Base-by-base conservation (phyloP, 2,888 invertebrate species). In the Empis stercorea region DNA sequence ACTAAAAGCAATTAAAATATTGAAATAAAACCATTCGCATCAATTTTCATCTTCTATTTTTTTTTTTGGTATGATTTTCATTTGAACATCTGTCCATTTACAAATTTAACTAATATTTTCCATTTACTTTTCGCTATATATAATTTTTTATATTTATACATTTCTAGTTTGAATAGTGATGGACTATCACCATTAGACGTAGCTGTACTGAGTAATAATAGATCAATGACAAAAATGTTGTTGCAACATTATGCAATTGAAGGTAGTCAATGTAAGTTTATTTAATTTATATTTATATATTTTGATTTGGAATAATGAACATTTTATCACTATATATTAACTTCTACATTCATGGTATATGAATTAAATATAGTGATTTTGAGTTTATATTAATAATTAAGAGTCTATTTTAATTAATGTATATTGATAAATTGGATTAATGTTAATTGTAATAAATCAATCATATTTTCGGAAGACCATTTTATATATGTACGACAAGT, bases 151-250 rank as follows among this genome's bases (percentile, higher is more conserved):
- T 6, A 6, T 36, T 36, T 15, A 14, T 6, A 14, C 4, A n/a
- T 50, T 69, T 73, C 9, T 73, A 93, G 94, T 66, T 76, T 88
- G 59, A 95, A 93, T 67, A 78, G 79, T 49, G 94, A 94, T 68
- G 87, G 87, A 17, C 71, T 96, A 54, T 88, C 92, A 10, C 84
- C 92, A 0, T 70, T 96, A 66, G 96, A 96, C 68, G 86, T 96
- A 52, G 94, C 96, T 1, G 87, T 94, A 45, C 76, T 96, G 63
- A 87, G 88, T 62, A 87, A 86, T 68, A 89, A 94, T 66, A 76
- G 85, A 57, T 82, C 85, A 45, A 79, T 96, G 67, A 87, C 87
- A 47, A 88, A 85, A 71, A 85, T 94, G 81, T 77, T 97, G 52
- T 79, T 93, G 62, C 81, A 86, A 55, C 86, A 85, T 62, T 88